Percentiles rank a stretch among this genome's conserved stretches.
These are phyloP conservation scores for Eledona agricola DNA, from an alignment of 2,888 invertebrate species.

Conservation along the genomic window DNA sequence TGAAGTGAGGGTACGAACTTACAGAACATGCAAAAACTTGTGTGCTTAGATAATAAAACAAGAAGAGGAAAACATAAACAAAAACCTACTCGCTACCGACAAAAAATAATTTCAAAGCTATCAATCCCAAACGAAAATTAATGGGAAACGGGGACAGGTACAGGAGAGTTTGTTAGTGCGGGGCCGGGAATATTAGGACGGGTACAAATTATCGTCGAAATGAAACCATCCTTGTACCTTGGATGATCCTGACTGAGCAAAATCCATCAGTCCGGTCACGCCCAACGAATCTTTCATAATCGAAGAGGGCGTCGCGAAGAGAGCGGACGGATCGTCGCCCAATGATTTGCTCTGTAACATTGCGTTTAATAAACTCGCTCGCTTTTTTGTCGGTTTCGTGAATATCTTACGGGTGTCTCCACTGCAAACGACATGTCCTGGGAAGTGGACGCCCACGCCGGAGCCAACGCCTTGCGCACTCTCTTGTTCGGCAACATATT, in stretches of 20 bases:
- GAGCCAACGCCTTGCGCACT: slow-evolving; percentile 83
- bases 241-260: slow-evolving; percentile 60
- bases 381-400: neutral
- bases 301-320: slow-evolving; percentile 89
- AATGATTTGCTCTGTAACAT: slow-evolving; percentile 85
- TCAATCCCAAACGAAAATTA: slow-evolving; percentile 28
- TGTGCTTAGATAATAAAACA: slow-evolving; percentile 18
- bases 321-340: slow-evolving; percentile 77
- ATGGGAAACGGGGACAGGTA: slow-evolving; percentile 24
- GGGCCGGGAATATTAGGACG: slow-evolving; percentile 43
- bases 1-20: slow-evolving; percentile 24
- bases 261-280: slow-evolving; percentile 71
- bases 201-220: slow-evolving; percentile 57
- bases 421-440: slow-evolving; percentile 75
- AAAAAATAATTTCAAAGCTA: slow-evolving; percentile 29
- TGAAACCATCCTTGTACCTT: slow-evolving; percentile 62
- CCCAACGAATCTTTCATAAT: slow-evolving; percentile 84
- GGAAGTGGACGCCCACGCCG: slow-evolving; percentile 71
- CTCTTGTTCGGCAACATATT: slow-evolving; percentile 76
- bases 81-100: slow-evolving; percentile 30
- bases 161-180: slow-evolving; percentile 14
- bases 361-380: too few species aligned
- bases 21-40: slow-evolving; percentile 30
- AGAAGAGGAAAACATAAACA: slow-evolving; percentile 18
- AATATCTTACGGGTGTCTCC: slow-evolving; percentile 77